These are phyloP conservation scores for Choreutis nemorana DNA, from an alignment of 2,888 invertebrate species.

Conservation along the genomic window DNA sequence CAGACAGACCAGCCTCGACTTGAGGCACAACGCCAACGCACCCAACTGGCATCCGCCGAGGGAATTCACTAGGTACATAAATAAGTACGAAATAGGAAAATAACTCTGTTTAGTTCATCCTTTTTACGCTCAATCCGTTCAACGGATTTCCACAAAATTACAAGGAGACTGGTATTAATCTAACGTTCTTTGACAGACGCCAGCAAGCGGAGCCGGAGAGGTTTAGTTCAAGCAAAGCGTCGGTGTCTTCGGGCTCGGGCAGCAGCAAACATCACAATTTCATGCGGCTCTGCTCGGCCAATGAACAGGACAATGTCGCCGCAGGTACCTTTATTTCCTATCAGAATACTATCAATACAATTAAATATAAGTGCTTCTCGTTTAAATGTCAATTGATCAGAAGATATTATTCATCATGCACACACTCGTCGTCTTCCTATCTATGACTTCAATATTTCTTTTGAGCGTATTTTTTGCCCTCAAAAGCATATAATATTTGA, in stretches of 20 bases:
- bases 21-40: conserved; percentile 39
- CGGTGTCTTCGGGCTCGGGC: conserved; percentile 41
- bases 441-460: too few species aligned
- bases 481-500: too few species aligned
- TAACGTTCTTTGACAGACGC: conserved; percentile 22
- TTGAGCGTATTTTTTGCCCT: background rate
- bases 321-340: conserved; percentile 24
- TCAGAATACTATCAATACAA: background rate
- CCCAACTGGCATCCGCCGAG: conserved; percentile 55
- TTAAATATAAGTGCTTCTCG: too few species aligned
- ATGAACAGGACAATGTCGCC: conserved; percentile 50
- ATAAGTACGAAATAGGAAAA: too few species aligned
- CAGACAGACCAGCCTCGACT: conserved; percentile 55
- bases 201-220: conserved; percentile 61
- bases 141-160: too few species aligned
- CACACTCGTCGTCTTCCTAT: too few species aligned
- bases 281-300: conserved; percentile 45
- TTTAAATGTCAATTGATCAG: too few species aligned
- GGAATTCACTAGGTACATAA: conserved; percentile 58
- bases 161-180: background rate
- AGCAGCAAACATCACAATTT: conserved; percentile 46
- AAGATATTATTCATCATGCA: too few species aligned
- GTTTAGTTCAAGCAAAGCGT: conserved; percentile 46
- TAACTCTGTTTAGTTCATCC: too few species aligned
- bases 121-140: too few species aligned